These are phyloP conservation scores for Tenthredo mesomela DNA, from an alignment of 2,888 invertebrate species.

Conservation along the genomic window DNA sequence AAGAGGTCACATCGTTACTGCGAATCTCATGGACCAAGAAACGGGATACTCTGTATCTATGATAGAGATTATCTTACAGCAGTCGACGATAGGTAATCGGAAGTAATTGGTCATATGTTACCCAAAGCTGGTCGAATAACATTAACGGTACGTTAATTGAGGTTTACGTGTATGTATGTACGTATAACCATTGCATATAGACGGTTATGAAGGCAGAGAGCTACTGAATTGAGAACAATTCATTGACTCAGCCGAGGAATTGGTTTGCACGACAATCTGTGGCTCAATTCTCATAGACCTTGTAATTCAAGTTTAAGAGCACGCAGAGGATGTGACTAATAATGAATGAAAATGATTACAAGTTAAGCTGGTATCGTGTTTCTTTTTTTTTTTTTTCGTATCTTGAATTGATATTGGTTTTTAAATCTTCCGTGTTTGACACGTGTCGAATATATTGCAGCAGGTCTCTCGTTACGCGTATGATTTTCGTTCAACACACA, in stretches of 20 bases:
- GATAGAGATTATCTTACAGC: not conserved
- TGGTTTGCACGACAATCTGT: not conserved
- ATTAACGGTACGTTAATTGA: conserved; percentile 9
- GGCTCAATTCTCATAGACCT: too few relatives aligned
- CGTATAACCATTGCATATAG: not conserved
- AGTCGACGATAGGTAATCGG: not conserved
- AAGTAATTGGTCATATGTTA: not conserved
- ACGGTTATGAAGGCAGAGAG: too few relatives aligned
- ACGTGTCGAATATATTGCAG: not conserved
- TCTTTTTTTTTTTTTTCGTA: not conserved
- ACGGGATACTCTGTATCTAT: not conserved
- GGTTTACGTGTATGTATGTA: not conserved
- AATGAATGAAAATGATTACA: not conserved
- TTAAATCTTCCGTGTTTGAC: not conserved
- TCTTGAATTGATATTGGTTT: not conserved
- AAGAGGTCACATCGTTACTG: not conserved
- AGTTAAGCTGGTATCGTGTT: not conserved
- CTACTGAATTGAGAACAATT: not conserved
- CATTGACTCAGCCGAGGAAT: not conserved
- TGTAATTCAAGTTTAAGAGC: not conserved
- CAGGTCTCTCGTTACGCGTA: too few relatives aligned
- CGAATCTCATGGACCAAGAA: not conserved
- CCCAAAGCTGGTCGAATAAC: not conserved
- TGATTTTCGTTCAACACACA: not conserved
- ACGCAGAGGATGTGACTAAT: not conserved